phyloP scores from a whole-genome alignment of 2,797 vertebrate genomes.

The Cynopterus sphinx region DNA sequence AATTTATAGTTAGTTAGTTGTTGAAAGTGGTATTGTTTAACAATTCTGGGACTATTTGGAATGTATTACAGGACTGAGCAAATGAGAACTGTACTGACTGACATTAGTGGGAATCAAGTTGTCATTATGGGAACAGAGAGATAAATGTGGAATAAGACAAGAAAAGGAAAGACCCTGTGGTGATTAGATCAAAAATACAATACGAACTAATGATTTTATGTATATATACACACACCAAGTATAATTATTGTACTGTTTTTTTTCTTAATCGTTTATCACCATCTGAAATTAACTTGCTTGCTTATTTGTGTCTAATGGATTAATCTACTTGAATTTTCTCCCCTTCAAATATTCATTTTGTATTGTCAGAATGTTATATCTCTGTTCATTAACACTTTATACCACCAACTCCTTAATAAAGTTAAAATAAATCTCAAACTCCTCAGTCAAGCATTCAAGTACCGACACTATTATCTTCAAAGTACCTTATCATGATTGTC shows the following conservation, averaged over 20 bases:
- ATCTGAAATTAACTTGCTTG: conserved; percentile 27
- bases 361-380: neutral
- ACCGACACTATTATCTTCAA: neutral
- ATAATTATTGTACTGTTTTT: neutral
- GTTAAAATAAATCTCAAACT: conserved; percentile 23
- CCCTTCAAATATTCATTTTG: neutral
- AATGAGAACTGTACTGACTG: neutral
- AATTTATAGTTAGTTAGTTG: conserved; percentile 25
- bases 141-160: neutral
- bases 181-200: conserved; percentile 13
- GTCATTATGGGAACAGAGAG: neutral
- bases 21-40: neutral
- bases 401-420: conserved; percentile 2
- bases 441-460: conserved; percentile 17
- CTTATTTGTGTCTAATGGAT: neutral
- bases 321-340: neutral
- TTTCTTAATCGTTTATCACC: neutral
- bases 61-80: neutral
- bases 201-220: neutral
- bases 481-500: neutral
- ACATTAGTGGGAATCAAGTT: neutral
- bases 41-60: conserved; percentile 27
- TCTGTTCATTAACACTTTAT: neutral
- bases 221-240: neutral
- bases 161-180: neutral